Percentiles rank a stretch among this genome's conserved stretches.
Conservation (phyloP, 2,113 vertebrate species). For the Heterochromis multidens region DNA sequence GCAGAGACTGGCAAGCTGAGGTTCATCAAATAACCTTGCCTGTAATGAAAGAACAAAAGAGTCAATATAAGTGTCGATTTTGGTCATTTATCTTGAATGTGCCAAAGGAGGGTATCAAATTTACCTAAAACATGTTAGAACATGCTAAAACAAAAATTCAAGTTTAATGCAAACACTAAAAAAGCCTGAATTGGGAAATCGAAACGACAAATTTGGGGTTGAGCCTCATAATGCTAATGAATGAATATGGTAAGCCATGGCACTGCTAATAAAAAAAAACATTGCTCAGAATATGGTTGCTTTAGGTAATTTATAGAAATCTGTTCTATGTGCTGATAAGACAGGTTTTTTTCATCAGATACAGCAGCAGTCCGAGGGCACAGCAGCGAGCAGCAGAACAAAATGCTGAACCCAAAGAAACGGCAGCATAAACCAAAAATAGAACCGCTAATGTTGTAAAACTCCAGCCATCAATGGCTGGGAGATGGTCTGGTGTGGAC, state of each 20-base stretch:
- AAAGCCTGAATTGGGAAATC: background rate
- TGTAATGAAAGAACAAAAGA: conserved; percentile 42
- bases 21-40: conserved; percentile 93
- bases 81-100: background rate
- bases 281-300: background rate
- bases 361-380: background rate
- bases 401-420: conserved; percentile 8
- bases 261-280: background rate
- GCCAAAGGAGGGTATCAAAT: background rate
- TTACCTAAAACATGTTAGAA: background rate
- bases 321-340: background rate
- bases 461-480: background rate
- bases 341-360: background rate
- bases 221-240: background rate
- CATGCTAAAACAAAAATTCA: background rate
- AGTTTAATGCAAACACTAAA: background rate
- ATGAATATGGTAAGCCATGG: background rate
- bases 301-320: background rate
- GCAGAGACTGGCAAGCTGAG: conserved; percentile 91
- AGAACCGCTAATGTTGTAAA: conserved; percentile 24
- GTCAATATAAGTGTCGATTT: background rate
- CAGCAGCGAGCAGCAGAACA: background rate
- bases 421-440: conserved; percentile 19
- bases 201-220: background rate
- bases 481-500: background rate